These are phyloP conservation scores for Drosophila infuscata DNA, from an alignment of 2,888 invertebrate genomes.

Conservation along the genomic window DNA sequence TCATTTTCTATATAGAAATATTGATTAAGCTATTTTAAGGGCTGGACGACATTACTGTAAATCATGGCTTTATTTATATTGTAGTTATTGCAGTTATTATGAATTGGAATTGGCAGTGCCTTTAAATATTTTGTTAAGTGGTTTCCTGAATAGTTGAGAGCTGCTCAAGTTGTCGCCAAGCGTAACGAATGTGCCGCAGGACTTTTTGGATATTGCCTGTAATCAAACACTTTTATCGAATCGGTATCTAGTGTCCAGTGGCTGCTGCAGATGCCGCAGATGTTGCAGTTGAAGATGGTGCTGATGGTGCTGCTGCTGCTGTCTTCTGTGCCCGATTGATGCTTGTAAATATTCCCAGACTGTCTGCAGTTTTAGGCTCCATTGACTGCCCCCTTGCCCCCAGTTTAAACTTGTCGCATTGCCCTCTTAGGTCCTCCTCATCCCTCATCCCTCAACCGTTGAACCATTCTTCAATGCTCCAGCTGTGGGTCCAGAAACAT, in stretches of 20 bases:
- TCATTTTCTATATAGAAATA: background rate
- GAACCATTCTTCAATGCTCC: background rate
- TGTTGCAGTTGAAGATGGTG: no score
- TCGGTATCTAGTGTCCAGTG: conserved; percentile 7
- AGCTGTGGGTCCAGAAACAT: conserved; percentile 10
- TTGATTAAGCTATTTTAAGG: background rate
- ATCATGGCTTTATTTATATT: background rate
- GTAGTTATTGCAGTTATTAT: background rate
- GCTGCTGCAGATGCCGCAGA: background rate
- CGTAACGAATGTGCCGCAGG: background rate
- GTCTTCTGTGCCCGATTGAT: conserved; percentile 26
- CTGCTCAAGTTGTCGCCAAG: conserved; percentile 2
- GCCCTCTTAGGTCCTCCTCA: conserved; percentile 1
- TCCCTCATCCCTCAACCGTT: background rate
- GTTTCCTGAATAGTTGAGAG: background rate
- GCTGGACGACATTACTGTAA: background rate
- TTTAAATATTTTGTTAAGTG: background rate
- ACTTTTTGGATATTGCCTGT: background rate
- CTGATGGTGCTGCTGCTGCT: background rate
- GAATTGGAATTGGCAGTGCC: background rate
- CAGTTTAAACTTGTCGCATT: conserved; percentile 37
- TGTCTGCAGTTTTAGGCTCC: conserved; percentile 46
- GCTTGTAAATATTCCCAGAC: conserved; percentile 27
- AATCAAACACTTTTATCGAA: conserved; percentile 1
- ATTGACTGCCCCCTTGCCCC: conserved; percentile 24